A percentile compares a stretch with the other conserved stretches of the same genome.
Evolutionary conservation across 1,140 invertebrate species (phyloP).

Genomic region (Aculops lycopersici): DNA sequence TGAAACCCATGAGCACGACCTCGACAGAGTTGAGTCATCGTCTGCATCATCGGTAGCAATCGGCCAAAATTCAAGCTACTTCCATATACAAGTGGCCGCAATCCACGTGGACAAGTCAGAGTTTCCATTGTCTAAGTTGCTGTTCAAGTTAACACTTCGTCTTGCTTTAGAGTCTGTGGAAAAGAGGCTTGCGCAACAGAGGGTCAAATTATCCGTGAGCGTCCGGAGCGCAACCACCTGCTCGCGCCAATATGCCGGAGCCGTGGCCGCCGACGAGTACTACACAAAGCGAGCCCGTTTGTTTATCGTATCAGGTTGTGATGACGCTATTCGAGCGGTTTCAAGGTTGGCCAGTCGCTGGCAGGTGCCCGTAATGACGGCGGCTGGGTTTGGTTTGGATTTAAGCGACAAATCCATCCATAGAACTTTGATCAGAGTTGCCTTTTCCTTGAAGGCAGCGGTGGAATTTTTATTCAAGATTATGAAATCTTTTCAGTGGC

Average conservation of each 20-base stretch:
- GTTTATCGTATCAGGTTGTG: constrained; percentile 19
- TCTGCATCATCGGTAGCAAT: no score
- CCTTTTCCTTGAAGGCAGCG: constrained; percentile 34
- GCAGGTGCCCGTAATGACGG: constrained; percentile 45
- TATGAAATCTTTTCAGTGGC: constrained; percentile 41
- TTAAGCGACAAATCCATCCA: constrained; percentile 59
- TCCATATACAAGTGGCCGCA: background rate
- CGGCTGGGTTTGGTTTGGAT: constrained; percentile 25
- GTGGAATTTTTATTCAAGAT: constrained; percentile 24
- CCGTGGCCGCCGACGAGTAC: constrained; percentile 10
- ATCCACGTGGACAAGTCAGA: constrained; percentile 4
- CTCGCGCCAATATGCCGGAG: constrained; percentile 5
- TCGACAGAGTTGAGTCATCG: no score
- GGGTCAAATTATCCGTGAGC: constrained; percentile 4
- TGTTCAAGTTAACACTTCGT: constrained; percentile 8
- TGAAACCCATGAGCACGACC: no score
- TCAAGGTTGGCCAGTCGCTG: constrained; percentile 23
- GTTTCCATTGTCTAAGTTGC: constrained; percentile 4
- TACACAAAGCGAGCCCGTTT: constrained; percentile 7
- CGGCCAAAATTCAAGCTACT: no score
- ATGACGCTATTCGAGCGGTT: constrained; percentile 47
- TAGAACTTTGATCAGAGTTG: constrained; percentile 46
- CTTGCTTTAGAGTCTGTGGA: constrained; percentile 7
- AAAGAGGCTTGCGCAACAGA: constrained; percentile 1
- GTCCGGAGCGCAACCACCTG: constrained; percentile 5